These are phyloP conservation scores for Motacilla alba DNA, from an alignment of 2,113 vertebrate genomes.

Conservation along the genomic window DNA sequence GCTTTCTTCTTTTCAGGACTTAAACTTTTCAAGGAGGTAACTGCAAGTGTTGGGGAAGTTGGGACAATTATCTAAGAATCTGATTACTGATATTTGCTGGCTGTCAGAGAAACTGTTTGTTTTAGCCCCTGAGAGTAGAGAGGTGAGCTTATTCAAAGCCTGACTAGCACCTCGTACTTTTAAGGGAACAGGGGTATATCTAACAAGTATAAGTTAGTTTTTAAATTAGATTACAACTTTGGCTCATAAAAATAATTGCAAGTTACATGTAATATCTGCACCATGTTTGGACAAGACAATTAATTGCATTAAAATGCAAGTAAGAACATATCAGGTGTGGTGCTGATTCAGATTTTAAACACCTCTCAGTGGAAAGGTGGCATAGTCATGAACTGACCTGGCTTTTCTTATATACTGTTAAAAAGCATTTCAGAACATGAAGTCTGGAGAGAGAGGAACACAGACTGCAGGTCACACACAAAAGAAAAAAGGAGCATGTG, in stretches of 20 bases:
- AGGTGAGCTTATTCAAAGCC: not conserved
- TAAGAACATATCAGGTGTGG: not conserved
- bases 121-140: not conserved
- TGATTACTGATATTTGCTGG: not conserved
- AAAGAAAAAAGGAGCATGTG: not conserved
- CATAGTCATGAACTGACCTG: not conserved
- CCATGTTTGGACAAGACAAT: not conserved
- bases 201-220: not conserved
- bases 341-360: not conserved
- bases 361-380: not conserved
- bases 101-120: not conserved
- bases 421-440: not conserved
- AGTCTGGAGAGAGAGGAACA: not conserved
- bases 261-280: not conserved
- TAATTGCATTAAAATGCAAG: not conserved
- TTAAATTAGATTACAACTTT: not conserved
- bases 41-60: not conserved
- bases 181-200: not conserved
- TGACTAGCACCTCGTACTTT: not conserved
- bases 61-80: not conserved
- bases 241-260: not conserved
- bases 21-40: not conserved
- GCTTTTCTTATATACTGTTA: not conserved
- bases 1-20: not conserved
- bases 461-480: not conserved